Evolutionary conservation across 2,888 invertebrate genomes (phyloP).

Genomic region (Sericinus montela): DNA sequence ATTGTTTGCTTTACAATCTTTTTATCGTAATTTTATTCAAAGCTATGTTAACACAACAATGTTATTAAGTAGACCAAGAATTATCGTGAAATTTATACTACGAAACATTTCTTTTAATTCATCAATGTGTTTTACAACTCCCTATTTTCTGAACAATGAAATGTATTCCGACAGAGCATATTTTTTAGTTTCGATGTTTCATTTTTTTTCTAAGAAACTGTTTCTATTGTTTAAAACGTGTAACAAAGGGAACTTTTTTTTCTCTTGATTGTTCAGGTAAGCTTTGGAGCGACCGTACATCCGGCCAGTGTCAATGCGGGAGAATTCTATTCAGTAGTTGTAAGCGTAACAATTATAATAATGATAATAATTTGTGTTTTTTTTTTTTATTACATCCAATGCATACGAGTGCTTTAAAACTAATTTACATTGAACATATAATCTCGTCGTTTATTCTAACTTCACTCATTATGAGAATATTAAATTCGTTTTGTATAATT

Average conservation of each 20-base stretch:
- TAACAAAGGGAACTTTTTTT: constrained; percentile 12
- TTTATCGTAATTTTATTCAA: neutral
- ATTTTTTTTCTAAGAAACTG: constrained; percentile 5
- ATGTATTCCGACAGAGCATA: neutral
- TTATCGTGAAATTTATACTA: too few species aligned
- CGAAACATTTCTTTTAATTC: too few species aligned
- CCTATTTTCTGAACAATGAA: neutral
- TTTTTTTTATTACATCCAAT: neutral
- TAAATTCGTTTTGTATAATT: too few species aligned
- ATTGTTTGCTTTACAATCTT: too few species aligned
- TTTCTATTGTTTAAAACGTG: constrained; percentile 5
- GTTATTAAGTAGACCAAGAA: too few species aligned
- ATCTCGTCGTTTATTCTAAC: too few species aligned
- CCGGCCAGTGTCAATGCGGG: constrained; percentile 9
- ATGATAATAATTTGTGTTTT: neutral
- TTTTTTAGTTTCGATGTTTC: constrained; percentile 1
- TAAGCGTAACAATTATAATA: constrained; percentile 6
- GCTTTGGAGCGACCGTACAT: constrained; percentile 1
- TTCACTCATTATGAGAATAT: too few species aligned
- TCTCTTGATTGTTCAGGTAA: constrained; percentile 8
- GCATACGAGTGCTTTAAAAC: too few species aligned
- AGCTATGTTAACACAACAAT: too few species aligned
- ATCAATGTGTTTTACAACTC: too few species aligned
- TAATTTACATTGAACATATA: too few species aligned
- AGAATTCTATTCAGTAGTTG: constrained; percentile 4